These are phyloP conservation scores for Schizothorax lantsangensis DNA, from an alignment of 2,797 vertebrate genomes.

Conservation along the genomic window DNA sequence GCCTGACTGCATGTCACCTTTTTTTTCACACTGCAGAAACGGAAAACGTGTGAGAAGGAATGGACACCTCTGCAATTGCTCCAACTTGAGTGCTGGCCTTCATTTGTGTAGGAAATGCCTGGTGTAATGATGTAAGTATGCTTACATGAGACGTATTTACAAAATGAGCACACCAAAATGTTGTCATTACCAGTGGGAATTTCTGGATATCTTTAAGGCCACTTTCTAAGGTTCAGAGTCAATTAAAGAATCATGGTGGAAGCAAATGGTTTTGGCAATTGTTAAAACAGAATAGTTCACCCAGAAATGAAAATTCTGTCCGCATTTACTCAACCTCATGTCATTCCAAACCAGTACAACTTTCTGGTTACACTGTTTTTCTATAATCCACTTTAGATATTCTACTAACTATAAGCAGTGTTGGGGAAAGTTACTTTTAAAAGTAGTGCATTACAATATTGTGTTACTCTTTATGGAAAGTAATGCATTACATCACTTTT, in stretches of 20 bases:
- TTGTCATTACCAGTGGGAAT: slow-evolving; percentile 17
- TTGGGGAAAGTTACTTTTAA: background rate
- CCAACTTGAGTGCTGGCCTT: slow-evolving; percentile 15
- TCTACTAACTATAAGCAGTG: background rate
- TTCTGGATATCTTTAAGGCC: slow-evolving; percentile 6
- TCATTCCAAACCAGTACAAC: background rate
- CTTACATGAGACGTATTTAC: background rate
- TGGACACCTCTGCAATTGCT: slow-evolving; percentile 16
- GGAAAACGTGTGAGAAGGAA: background rate
- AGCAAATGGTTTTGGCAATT: background rate
- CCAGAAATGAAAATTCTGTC: background rate
- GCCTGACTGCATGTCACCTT: slow-evolving; percentile 39
- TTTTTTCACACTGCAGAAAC: slow-evolving; percentile 1
- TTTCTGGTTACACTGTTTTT: background rate
- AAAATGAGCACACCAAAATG: slow-evolving; percentile 22
- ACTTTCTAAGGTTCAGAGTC: slow-evolving; percentile 13
- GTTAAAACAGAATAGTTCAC: background rate
- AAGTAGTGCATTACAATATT: background rate
- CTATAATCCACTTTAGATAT: background rate
- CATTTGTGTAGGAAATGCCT: slow-evolving; percentile 42
- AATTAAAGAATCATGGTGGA: slow-evolving; percentile 3
- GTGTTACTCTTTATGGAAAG: too few species aligned
- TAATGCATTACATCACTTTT: too few species aligned
- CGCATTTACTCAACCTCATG: background rate
- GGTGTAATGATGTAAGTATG: slow-evolving; percentile 52